Evolutionary conservation across 2,888 invertebrate species (phyloP), one percentile per base, ranked within the genome.

Genomic region (Standfussiana lucernea): DNA sequence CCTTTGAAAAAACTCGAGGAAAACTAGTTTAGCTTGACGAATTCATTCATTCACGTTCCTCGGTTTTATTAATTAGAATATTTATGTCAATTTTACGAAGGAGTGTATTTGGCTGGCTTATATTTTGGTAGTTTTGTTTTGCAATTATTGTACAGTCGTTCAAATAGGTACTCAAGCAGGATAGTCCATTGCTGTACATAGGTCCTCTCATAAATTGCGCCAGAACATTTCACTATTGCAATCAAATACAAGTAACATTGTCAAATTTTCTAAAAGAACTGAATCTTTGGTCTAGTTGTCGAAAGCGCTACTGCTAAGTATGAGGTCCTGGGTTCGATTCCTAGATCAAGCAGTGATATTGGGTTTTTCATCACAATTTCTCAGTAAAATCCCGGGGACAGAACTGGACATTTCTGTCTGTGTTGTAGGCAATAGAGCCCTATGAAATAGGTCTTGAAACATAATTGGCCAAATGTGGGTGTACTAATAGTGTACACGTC

Each of bases 11-110:
- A 73, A 64, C 42, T 64, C 42, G 35, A 71, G n/a, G 62, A 64
- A 77, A 74, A 83, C 83, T 72, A 15, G 82, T 78, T 82, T 67
- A 28, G 24, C 53, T 79, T 74, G 32, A 79, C 40, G 42, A 69
- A 75, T 83, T 82, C 37, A 79, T 83, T 82, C 69, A 81, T 72
- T 61, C 47, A 32, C 59, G 56, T 61, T 68, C 28, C n/a, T 61
- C 35, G 15, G 50, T 77, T 75, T 79, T 62, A 62, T 47, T 65
- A 28, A 75, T 65, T 59, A 28, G 37, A 59, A 64, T 15, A 59
- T 47, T 61, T 65, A 24, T 56, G 32, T 68, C 7, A 37, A 56
- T 62, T 50, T 50, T 3, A 40, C 0, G 13, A 10, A 69, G n/a
- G 65, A 59, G 1, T 18, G n/a, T 68, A 37, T 61, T 13, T 59